A percentile compares a stretch with the other conserved stretches of the same genome.
Evolutionary conservation across 1,140 invertebrate genomes (phyloP).

Genomic region (Asobara japonica): DNA sequence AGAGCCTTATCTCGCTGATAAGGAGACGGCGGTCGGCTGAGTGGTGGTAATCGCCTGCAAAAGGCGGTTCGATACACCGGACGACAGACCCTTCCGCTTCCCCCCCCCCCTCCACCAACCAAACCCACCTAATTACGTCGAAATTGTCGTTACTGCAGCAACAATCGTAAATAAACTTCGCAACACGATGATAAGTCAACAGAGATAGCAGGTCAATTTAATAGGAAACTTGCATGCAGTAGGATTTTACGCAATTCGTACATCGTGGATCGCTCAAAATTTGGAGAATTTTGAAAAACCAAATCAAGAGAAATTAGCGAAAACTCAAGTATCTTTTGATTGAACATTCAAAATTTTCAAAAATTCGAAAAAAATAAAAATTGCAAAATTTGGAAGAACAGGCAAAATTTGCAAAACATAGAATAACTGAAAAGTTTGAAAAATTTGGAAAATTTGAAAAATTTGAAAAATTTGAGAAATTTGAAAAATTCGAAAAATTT

Average conservation of each 20-base stretch:
- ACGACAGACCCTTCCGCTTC: constrained; percentile 48
- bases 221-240: no score
- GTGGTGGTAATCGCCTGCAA: constrained; percentile 38
- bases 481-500: no score
- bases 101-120: constrained; percentile 32
- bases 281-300: no score
- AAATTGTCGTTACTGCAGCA: constrained; percentile 23
- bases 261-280: no score
- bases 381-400: no score
- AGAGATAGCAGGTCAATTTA: neutral
- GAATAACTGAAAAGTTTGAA: no score
- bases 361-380: neutral
- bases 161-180: constrained; percentile 30
- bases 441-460: no score
- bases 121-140: constrained; percentile 35
- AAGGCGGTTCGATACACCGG: constrained; percentile 40
- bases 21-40: constrained; percentile 42
- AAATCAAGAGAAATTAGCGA: no score
- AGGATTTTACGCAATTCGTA: no score
- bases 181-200: constrained; percentile 24
- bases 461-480: no score
- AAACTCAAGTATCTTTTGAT: no score
- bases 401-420: no score
- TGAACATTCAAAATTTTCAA: neutral
- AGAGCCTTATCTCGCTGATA: constrained; percentile 58